Evolutionary conservation across 2,797 vertebrate species (phyloP).

Genomic region (Poliocrania exsul): DNA sequence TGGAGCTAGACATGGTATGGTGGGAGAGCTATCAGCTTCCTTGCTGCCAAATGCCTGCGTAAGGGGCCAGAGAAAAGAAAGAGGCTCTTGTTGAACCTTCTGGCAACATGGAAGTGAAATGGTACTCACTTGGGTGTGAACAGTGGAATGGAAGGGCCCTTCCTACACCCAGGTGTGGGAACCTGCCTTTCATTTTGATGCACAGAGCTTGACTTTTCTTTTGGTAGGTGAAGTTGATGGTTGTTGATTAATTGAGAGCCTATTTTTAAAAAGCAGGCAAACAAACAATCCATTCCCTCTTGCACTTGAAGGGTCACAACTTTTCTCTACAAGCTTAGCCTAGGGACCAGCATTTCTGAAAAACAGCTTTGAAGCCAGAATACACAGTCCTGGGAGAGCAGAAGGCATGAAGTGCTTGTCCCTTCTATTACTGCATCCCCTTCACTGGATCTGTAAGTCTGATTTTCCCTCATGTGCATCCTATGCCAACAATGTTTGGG

Average conservation of each 20-base stretch:
- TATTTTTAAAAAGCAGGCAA: not conserved
- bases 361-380: not conserved
- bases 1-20: not conserved
- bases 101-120: not conserved
- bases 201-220: not conserved
- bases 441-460: not conserved
- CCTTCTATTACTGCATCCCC: not conserved
- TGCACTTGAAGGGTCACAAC: not conserved
- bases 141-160: not conserved
- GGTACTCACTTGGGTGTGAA: not conserved
- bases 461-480: not conserved
- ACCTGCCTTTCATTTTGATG: not conserved
- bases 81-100: not conserved
- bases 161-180: not conserved
- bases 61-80: not conserved
- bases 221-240: not conserved
- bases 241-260: not conserved
- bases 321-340: not conserved
- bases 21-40: not conserved
- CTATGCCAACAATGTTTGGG: not conserved
- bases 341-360: not conserved
- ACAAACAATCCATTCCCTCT: not conserved
- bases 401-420: not conserved
- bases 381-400: not conserved
- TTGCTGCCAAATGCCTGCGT: not conserved